Conservation (phyloP, 92 coral and sea anemone species). For the Porites divaricata region DNA sequence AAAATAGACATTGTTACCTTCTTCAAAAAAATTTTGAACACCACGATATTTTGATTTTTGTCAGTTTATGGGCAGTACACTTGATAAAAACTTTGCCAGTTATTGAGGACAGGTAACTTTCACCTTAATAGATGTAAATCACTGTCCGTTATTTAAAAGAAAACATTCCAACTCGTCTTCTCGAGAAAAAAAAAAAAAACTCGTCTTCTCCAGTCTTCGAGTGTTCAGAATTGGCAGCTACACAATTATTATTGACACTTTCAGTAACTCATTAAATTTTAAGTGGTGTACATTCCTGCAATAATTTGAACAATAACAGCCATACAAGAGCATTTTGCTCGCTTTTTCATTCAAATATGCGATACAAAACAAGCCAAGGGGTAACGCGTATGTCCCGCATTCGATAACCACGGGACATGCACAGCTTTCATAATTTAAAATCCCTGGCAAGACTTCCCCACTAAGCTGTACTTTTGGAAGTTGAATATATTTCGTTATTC, state of each 20-base stretch:
- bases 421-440: constrained; percentile 11
- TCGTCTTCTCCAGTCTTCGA: no score
- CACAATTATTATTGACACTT: no score
- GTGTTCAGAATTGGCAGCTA: neutral
- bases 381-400: neutral
- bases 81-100: no score
- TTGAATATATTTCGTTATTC: neutral
- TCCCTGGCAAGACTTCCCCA: neutral
- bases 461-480: constrained; percentile 2
- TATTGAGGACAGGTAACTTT: no score
- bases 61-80: no score
- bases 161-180: no score
- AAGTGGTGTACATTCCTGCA: constrained; percentile 3
- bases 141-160: neutral
- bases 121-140: neutral
- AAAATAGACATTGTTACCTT: no score
- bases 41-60: no score
- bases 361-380: neutral
- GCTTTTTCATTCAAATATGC: neutral
- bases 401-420: constrained; percentile 7
- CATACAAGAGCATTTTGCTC: neutral
- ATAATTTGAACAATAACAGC: constrained; percentile 4
- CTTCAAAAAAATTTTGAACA: no score
- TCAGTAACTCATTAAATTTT: neutral
- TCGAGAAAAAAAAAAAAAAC: no score